Evolutionary conservation across 2,113 vertebrate species (phyloP), one percentile per base, ranked within the genome.

Genomic region (Perca fluviatilis): DNA sequence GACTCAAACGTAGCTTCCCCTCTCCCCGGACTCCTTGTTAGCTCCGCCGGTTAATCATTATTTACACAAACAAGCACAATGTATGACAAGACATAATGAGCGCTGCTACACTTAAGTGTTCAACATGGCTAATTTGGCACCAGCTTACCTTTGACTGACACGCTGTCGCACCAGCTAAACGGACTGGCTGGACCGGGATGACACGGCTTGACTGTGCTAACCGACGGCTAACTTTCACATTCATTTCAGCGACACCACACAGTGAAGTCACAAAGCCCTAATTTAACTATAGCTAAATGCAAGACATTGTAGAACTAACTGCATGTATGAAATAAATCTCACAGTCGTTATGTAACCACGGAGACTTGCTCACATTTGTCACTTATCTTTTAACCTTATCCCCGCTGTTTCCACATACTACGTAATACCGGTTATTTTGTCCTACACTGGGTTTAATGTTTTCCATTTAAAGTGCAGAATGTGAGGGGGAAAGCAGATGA

Each of bases 171-270:
- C 9, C 6, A 49, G 63, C 50, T 83, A 66, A 64, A 69, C 25
- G 77, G 81, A 82, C 82, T 65, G 53, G 18, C 46, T 63, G 12
- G 16, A 85, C 4, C 36, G 87, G 60, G 61, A 84, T 89, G 88
- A 91, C 86, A 85, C 81, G 74, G 87, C 74, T 88, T 46, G 78
- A 80, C 77, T 11, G 3, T 1, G 69, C 75, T 82, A 67, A 57
- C 67, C 19, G 77, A 73, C 33, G 74, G 72, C 75, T 69, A 79
- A 82, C 43, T 64, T 80, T 68, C 67, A 71, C 47, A 40, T 79
- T 69, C 6, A 43, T 21, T 6, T 43, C 16, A 30, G 9, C 13
- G 33, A 77, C 47, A 19, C 33, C 3, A 23, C 25, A 36, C 25
- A 36, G 4, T 27, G 0, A 11, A 49, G 14, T 49, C 10, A 16